A percentile compares a stretch with the other conserved stretches of the same genome.
phyloP scores from a whole-genome alignment of 1,140 invertebrate species.

The Anastatus disparis region DNA sequence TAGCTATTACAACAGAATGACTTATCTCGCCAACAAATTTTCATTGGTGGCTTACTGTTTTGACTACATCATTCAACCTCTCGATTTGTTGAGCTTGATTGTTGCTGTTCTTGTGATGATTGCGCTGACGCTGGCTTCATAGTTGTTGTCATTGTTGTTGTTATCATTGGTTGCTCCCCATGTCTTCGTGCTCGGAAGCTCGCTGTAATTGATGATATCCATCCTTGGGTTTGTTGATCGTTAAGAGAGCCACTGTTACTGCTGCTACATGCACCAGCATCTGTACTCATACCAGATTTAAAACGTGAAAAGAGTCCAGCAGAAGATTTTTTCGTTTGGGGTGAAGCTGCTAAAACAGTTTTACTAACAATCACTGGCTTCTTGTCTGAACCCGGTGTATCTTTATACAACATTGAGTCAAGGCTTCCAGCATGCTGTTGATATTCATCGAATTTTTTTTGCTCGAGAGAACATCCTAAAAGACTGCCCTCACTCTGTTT shows the following conservation, averaged over 20 bases:
- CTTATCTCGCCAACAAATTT: slow-evolving; percentile 58
- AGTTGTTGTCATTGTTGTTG: not conserved
- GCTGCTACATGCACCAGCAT: slow-evolving; percentile 60
- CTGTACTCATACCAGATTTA: slow-evolving; percentile 64
- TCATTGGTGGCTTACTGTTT: slow-evolving; percentile 39
- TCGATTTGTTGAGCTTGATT: slow-evolving; percentile 43
- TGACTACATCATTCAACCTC: slow-evolving; percentile 61
- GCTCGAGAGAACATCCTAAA: slow-evolving; percentile 54
- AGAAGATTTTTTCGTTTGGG: slow-evolving; percentile 51
- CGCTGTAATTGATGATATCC: slow-evolving; percentile 63
- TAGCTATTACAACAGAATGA: slow-evolving; percentile 58
- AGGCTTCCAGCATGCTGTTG: slow-evolving; percentile 59
- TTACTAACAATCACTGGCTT: slow-evolving; percentile 48
- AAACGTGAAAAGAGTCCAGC: slow-evolving; percentile 60
- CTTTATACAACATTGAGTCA: slow-evolving; percentile 63
- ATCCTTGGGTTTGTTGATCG: slow-evolving; percentile 57
- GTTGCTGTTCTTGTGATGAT: not conserved
- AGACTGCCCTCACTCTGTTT: slow-evolving; percentile 56
- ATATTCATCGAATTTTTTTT: slow-evolving; percentile 58
- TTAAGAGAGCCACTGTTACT: slow-evolving; percentile 63
- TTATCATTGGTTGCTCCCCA: slow-evolving; percentile 38
- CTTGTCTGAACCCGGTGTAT: slow-evolving; percentile 50
- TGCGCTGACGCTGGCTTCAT: slow-evolving; percentile 24
- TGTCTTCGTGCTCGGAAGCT: slow-evolving; percentile 62
- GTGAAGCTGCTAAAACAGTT: slow-evolving; percentile 45